These are phyloP conservation scores for Platygyra sinensis DNA, from an alignment of 64 coral and sea anemone genomes.

Conservation along the genomic window DNA sequence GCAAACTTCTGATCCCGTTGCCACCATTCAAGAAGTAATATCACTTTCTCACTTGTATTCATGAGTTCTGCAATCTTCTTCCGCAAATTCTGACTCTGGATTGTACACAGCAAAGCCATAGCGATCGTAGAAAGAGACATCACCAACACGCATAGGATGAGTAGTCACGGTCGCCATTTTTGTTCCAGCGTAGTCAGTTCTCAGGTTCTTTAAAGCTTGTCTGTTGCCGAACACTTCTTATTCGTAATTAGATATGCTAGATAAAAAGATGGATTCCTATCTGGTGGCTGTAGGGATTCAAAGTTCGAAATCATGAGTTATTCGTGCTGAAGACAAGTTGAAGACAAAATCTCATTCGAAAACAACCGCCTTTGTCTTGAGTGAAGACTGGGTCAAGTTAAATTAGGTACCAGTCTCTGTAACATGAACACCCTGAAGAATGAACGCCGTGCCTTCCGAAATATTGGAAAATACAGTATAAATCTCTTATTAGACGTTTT, in stretches of 20 bases:
- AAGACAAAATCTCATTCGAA: background rate
- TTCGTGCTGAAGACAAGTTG: background rate
- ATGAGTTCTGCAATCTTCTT: slow-evolving; percentile 57
- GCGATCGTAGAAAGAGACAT: slow-evolving; percentile 22
- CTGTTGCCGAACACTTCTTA: background rate
- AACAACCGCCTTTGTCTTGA: slow-evolving; percentile 14
- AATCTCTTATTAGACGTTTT: too few relatives aligned
- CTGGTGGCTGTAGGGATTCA: background rate
- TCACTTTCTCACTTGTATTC: slow-evolving; percentile 33
- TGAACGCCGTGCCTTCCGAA: too few relatives aligned
- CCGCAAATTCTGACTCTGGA: slow-evolving; percentile 19
- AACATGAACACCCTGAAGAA: too few relatives aligned
- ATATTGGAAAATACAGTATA: too few relatives aligned
- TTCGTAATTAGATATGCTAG: background rate
- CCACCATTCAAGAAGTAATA: background rate
- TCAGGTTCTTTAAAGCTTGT: background rate
- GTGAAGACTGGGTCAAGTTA: background rate
- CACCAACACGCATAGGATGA: background rate
- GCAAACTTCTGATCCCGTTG: too few relatives aligned
- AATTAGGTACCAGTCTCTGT: background rate
- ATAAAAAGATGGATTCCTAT: background rate
- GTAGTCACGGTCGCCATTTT: background rate
- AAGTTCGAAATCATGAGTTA: background rate
- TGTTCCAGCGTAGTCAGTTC: background rate
- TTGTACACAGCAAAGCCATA: slow-evolving; percentile 64